These are phyloP conservation scores for Heterodera filipjevi DNA, from an alignment of 2,888 invertebrate species.

Conservation along the genomic window DNA sequence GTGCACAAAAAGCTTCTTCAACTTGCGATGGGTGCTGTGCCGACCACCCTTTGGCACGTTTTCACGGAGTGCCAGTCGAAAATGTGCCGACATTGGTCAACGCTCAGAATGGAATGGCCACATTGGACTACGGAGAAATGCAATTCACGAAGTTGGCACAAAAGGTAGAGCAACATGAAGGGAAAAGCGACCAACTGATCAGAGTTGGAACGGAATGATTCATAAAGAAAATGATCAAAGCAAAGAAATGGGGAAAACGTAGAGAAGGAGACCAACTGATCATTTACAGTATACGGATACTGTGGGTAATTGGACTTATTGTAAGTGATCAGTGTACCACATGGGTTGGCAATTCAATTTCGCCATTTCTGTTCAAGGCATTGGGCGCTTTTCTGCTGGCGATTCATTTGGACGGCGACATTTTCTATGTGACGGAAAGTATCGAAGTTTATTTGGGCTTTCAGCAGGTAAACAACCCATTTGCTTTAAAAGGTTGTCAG, in stretches of 20 bases:
- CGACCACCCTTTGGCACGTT: slow-evolving; percentile 26
- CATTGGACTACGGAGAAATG: slow-evolving; percentile 56
- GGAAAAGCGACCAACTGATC: neutral
- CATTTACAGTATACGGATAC: too few species aligned
- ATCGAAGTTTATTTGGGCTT: slow-evolving; percentile 99
- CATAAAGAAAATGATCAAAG: too few species aligned
- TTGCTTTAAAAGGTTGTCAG: slow-evolving; percentile 12
- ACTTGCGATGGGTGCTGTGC: slow-evolving; percentile 5
- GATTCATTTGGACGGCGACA: slow-evolving; percentile 91
- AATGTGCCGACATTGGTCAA: slow-evolving; percentile 41
- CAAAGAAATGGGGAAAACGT: too few species aligned
- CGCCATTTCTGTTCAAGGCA: slow-evolving; percentile 74
- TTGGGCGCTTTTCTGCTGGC: slow-evolving; percentile 98
- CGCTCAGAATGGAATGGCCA: slow-evolving; percentile 41
- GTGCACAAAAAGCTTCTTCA: slow-evolving; percentile 15
- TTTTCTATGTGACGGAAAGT: slow-evolving; percentile 98
- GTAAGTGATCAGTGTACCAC: too few species aligned
- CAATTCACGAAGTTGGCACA: slow-evolving; percentile 53
- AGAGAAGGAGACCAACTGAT: too few species aligned
- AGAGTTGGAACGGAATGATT: too few species aligned
- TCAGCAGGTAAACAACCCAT: slow-evolving; percentile 83
- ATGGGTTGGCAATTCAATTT: too few species aligned
- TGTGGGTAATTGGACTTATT: too few species aligned
- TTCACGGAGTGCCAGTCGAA: neutral
- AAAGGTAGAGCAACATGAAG: slow-evolving; percentile 37